Conservation (phyloP, 2,888 invertebrate species). For the Patella depressa region DNA sequence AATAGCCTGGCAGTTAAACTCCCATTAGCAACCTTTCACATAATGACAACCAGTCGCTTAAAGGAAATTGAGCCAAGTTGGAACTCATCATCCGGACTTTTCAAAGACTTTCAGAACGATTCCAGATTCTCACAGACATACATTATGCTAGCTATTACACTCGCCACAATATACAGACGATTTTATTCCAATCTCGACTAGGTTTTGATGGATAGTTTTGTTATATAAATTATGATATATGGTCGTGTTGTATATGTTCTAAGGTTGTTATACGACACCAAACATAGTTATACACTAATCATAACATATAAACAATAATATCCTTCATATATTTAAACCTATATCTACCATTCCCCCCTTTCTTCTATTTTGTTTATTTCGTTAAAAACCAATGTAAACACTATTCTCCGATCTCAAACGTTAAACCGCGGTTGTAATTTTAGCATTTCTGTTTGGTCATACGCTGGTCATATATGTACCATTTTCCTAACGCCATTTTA, state of each 20-base stretch:
- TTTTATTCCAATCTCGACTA: background rate
- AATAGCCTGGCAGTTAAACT: background rate
- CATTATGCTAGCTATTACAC: background rate
- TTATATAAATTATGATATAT: background rate
- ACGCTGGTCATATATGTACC: too few species aligned
- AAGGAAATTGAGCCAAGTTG: slow-evolving; percentile 7
- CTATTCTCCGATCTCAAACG: too few species aligned
- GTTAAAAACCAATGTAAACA: too few species aligned
- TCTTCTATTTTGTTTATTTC: too few species aligned
- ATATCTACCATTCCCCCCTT: too few species aligned
- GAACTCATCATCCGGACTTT: slow-evolving; percentile 5
- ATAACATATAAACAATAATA: background rate
- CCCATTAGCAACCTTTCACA: background rate
- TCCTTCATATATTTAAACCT: too few species aligned
- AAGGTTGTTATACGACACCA: background rate
- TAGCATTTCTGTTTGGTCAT: too few species aligned
- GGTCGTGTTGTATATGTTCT: background rate
- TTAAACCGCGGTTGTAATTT: too few species aligned
- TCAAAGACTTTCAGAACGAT: background rate
- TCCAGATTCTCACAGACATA: background rate
- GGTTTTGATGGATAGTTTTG: background rate
- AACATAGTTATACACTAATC: background rate
- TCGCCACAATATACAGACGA: background rate
- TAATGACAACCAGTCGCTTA: background rate
- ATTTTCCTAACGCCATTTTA: too few species aligned